Evolutionary conservation across 2,797 vertebrate genomes (phyloP), one percentile per base, ranked within the genome.

Genomic region (Bufotes viridis): DNA sequence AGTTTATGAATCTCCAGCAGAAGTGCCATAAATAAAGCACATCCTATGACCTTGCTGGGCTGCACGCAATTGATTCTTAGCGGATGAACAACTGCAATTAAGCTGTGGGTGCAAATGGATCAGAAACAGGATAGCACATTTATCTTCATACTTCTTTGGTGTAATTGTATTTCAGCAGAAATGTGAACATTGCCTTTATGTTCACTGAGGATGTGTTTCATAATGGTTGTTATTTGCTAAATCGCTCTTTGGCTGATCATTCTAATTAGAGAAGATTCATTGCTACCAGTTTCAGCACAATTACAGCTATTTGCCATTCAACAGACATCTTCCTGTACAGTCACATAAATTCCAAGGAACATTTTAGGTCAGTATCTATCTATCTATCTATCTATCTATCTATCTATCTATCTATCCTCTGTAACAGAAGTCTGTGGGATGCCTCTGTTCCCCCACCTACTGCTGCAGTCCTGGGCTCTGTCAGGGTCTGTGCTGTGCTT

Each of bases 51-150:
- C 87, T 88, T 88, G 87, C 55, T 79, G 60, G 60, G 74, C 24
- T 85, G 53, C 84, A 85, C 49, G 42, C 74, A 61, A 85, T 85
- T 85, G 84, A 86, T 79, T 79, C 63, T 79, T 70, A 69, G 75
- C 53, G 76, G 75, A 57, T 57, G n/a, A 80, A 49, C 75, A 57
- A 58, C 63, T 80, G 26, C 78, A 80, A 79, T 80, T 70, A 86
- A 70, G 76, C 85, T 80, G 51, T 20, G 42, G 84, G 84, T 85
- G 84, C 74, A 86, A 86, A 79, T 86, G 51, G 76, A 80, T 86
- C 51, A 57, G 78, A 86, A 79, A 80, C 63, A 53, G 51, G 76
- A 85, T 65, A 85, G 63, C 72, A 85, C 49, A 75, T 78, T 78
- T 61, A 78, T 85, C 58, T 63, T 85, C 61, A 42, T 85, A 76